Evolutionary conservation across 2,797 vertebrate species (phyloP), one percentile per base, ranked within the genome.

Genomic region (Schizothorax lantsangensis): DNA sequence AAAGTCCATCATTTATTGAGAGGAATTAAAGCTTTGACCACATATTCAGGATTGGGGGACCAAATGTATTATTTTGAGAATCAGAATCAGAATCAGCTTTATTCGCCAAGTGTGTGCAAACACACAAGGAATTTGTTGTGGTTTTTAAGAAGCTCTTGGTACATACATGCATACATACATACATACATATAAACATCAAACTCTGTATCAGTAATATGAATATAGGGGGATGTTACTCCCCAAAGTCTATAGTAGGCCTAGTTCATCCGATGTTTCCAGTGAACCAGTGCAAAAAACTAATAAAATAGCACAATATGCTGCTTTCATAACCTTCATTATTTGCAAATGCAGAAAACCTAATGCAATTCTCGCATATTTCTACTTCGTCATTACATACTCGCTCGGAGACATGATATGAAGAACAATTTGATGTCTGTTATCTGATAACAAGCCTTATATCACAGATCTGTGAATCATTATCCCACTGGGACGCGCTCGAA

Each of bases 401-500:
- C 64, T 72, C 26, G 9, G 23, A 72, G 38, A 62, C 64, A 45
- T 26, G 38, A 75, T 75, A 84, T 77, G 23, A 30, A 71, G 52
- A 45, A 30, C 84, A 69, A 40, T 38, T 85, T 79, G 57, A 17
- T 15, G 59, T 68, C 19, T 66, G 40, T 66, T 68, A 71, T 71
- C 47, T 36, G 33, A 57, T 79, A 73, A 12, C 69, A 75, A 40
- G 52, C n/a, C 79, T 74, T 74, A 81, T 81, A 74, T 86, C 85
- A 74, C 79, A 82, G 59, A 86, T 82, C 71, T 66, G 54, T 86
- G 85, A 75, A 68, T 86, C 85, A 81, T 68, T 54, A 43, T 74
- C 79, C 54, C 79, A 64, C 68, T 17, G 68, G 49, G 80, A 83
- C 54, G n/a, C 81, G 43, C 40, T 84, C 54, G 43, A 73, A 74